phyloP scores from a whole-genome alignment of 2,797 vertebrate genomes.

The Peromyscus melanophrys region DNA sequence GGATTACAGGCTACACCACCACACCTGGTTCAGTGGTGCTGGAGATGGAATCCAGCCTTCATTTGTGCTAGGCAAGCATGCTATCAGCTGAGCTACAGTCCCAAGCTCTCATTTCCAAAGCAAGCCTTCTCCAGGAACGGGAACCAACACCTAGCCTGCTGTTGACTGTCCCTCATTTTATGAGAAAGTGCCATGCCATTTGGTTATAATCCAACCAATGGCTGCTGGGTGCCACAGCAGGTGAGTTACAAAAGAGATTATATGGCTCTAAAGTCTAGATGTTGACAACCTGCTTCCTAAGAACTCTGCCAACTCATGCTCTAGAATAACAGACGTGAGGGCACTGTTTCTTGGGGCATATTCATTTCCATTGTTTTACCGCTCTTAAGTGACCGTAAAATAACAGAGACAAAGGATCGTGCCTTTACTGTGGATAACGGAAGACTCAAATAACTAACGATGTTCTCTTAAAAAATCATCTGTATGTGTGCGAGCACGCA shows the following conservation, averaged over 20 bases:
- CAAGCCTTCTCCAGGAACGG: background rate
- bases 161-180: fast-evolving
- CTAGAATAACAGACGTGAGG: background rate
- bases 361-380: background rate
- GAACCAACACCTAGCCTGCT: background rate
- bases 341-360: background rate
- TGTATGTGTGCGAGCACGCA: background rate
- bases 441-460: background rate
- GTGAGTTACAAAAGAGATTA: background rate
- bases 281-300: background rate
- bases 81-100: background rate
- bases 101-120: background rate
- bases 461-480: background rate
- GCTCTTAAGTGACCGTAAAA: background rate
- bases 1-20: background rate
- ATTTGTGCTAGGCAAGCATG: background rate
- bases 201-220: fast-evolving
- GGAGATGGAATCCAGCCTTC: background rate
- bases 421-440: background rate
- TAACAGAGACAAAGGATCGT: fast-evolving
- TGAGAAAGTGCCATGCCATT: fast-evolving
- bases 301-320: background rate
- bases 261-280: fast-evolving
- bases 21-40: background rate
- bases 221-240: background rate